Evolutionary conservation across 1,140 invertebrate species (phyloP), one percentile per base, ranked within the genome.

Genomic region (Orius laevigatus): DNA sequence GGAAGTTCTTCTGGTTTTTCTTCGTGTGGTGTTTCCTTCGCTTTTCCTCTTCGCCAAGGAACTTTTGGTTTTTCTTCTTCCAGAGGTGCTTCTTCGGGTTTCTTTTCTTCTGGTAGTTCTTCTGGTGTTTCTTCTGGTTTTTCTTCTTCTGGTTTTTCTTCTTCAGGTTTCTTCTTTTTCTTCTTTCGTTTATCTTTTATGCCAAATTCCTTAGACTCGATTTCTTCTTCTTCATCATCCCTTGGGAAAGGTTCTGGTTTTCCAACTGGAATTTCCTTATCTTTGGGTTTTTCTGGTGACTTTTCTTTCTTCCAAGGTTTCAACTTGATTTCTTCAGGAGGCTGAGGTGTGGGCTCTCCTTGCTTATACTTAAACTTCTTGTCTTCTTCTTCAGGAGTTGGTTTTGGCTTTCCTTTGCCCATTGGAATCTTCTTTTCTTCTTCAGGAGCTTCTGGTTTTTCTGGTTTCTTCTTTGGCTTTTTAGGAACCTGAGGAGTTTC

Each of bases 301-400:
- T 56, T 44, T 41, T 55, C 53, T 39, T 54, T 43, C 18, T 49
- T 55, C 50, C 53, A 38, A 33, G 55, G 55, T 54, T 58, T 58
- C 41, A 52, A 46, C 35, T 47, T 53, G 8, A 59, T 53, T 53
- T 53, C 40, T 47, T 62, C 57, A 1, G 56, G 55, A 16, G 54
- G 33, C 46, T 58, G 59, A 39, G 60, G 58, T 34, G 59, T 56
- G 12, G 54, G 55, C 48, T 51, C 60, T 51, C 53, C 63, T 64
- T 58, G 63, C 36, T 69, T 62, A 46, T 65, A 64, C 49, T 66
- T 70, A 10, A 59, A 61, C 54, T 60, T 57, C 4, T 69, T 58
- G 53, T 66, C 60, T 55, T 66, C 59, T 41, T 64, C 54, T 47
- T 57, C 52, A 32, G 60, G 55, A 46, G 58, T 47, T 12, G 58